phyloP scores from a whole-genome alignment of 2,113 vertebrate species.

The Romanogobio albipinnatus region DNA sequence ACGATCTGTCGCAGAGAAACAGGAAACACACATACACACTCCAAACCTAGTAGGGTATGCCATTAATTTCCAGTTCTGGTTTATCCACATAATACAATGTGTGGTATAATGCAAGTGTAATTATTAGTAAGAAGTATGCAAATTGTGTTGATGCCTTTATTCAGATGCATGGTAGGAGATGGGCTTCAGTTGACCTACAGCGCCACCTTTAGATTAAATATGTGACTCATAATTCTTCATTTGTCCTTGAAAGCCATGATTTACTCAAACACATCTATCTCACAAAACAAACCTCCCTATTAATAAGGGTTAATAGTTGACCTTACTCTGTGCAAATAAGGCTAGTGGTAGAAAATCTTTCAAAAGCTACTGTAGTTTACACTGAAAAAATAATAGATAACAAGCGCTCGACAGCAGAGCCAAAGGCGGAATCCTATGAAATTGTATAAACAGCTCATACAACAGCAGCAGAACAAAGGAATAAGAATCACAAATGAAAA shows the following conservation, averaged over 20 bases:
- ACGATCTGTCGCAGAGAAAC: conserved; percentile 25
- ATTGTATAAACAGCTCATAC: background rate
- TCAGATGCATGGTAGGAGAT: background rate
- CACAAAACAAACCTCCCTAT: background rate
- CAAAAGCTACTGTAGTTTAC: background rate
- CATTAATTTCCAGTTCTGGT: background rate
- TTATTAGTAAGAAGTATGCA: conserved; percentile 4
- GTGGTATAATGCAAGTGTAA: background rate
- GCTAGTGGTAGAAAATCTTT: background rate
- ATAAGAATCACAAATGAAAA: background rate
- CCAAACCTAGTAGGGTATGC: background rate
- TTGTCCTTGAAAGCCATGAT: conserved; percentile 47
- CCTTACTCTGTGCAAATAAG: background rate
- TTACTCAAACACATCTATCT: background rate
- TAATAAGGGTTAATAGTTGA: background rate
- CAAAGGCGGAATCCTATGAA: background rate
- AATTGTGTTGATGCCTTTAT: background rate
- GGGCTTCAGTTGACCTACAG: conserved; percentile 28
- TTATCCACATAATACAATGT: conserved; percentile 4
- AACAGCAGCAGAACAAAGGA: conserved; percentile 14
- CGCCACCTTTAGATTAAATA: conserved; percentile 51
- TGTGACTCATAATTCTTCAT: conserved; percentile 18
- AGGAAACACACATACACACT: conserved; percentile 9
- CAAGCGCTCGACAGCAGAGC: background rate
- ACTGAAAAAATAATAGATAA: background rate